Evolutionary conservation across 2,113 vertebrate species (phyloP), one percentile per base, ranked within the genome.

Genomic region (Thunnus maccoyii): DNA sequence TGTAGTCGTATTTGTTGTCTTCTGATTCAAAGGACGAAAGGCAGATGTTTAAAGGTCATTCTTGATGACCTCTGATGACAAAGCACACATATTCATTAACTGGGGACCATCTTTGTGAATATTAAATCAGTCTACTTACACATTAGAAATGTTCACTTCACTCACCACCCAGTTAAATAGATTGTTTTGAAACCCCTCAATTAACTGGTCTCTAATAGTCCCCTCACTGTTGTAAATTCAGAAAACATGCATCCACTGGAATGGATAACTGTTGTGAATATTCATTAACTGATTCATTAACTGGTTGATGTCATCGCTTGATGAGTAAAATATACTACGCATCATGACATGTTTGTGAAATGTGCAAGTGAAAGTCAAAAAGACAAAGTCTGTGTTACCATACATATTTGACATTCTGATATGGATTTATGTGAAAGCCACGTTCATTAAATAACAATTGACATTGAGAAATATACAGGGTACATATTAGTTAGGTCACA

Each of bases 281-380:
- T 84, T 84, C 90, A 89, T 91, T 20, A 70, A 84, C 77, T 80
- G 85, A 85, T 85, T 85, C 84, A 87, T 90, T 64, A 84, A 82
- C 86, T 89, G 84, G 85, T 87, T 66, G 78, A 55, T 81, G 76
- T 86, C 87, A 86, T 83, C 61, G 72, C 89, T 87, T 76, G 86
- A 81, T 58, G 81, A 88, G 89, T 85, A 80, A 86, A 89, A 86
- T 78, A 80, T 83, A 72, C 58, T 71, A 61, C 72, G 60, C 90
- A 91, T 86, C 87, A 80, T 72, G 85, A 93, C 88, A 87, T 91
- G 90, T 92, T 86, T 91, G 86, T 92, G 90, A 91, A 92, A 89
- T 76, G 90, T 94, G 87, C 85, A 88, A 93, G 89, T 92, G 90
- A 89, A 90, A 86, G 83, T 91, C 72, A 61, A 80, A 85, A 87